A percentile compares a stretch with the other conserved stretches of the same genome.
Conservation (phyloP, 2,888 invertebrate species). For the Fabriciana adippe region DNA sequence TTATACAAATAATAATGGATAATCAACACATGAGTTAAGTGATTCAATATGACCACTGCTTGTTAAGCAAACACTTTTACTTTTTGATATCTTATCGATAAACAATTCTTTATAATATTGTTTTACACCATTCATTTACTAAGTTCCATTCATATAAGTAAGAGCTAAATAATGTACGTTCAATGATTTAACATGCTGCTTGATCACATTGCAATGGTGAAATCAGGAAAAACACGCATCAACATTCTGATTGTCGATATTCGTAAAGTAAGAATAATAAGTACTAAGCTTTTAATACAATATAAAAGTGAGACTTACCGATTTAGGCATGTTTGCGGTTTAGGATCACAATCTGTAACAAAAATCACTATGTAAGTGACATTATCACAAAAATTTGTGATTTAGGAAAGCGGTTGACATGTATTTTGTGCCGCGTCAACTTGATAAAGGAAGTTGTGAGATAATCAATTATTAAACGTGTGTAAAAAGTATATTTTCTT, state of each 20-base stretch:
- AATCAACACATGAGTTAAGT: too few relatives aligned
- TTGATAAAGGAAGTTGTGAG: conserved; percentile 53
- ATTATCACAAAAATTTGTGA: conserved; percentile 30
- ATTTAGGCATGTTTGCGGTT: conserved; percentile 84
- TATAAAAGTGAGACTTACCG: conserved; percentile 73
- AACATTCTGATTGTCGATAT: conserved; percentile 41
- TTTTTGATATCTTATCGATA: neutral
- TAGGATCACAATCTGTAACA: conserved; percentile 78
- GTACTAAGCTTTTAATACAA: neutral
- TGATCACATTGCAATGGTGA: conserved; percentile 71
- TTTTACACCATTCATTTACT: neutral
- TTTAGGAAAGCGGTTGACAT: conserved; percentile 52
- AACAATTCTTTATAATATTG: neutral
- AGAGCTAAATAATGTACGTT: conserved; percentile 46
- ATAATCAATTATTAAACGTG: conserved; percentile 45
- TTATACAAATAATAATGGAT: too few relatives aligned
- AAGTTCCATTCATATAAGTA: conserved; percentile 31
- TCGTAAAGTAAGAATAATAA: conserved; percentile 9
- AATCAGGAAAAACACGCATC: conserved; percentile 65
- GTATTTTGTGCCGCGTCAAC: conserved; percentile 56
- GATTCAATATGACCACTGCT: neutral
- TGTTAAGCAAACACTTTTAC: neutral
- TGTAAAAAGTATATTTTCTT: conserved; percentile 41
- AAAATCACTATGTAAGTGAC: conserved; percentile 55
- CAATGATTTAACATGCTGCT: conserved; percentile 54